phyloP scores from a whole-genome alignment of 2,113 vertebrate genomes.

The Ageneiosus marmoratus region DNA sequence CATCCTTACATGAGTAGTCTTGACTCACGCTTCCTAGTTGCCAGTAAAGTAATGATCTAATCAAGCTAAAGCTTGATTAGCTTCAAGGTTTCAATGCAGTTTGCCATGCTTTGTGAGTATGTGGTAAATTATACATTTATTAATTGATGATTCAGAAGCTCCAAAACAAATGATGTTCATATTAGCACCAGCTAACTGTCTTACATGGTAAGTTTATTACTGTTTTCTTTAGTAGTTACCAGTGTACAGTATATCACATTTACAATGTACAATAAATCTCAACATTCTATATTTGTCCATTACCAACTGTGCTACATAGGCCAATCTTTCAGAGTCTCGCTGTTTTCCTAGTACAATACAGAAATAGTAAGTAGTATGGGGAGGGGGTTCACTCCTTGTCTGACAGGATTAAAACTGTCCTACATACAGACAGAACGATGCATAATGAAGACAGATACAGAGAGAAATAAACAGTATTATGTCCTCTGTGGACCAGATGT shows the following conservation, averaged over 20 bases:
- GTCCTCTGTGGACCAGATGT: constrained; percentile 63
- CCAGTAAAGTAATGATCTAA: not conserved
- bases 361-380: not conserved
- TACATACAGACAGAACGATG: constrained; percentile 2
- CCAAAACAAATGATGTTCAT: not conserved
- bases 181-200: not conserved
- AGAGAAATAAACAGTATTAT: constrained; percentile 51
- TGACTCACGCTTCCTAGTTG: not conserved
- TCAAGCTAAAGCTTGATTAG: not conserved
- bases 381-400: not conserved
- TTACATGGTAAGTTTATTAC: not conserved
- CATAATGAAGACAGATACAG: constrained; percentile 1
- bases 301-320: not conserved
- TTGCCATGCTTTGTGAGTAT: not conserved
- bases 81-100: not conserved
- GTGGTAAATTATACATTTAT: too few relatives aligned
- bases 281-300: not conserved
- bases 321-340: not conserved
- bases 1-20: not conserved
- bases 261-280: not conserved
- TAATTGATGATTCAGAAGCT: too few relatives aligned
- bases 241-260: not conserved
- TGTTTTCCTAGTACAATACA: not conserved
- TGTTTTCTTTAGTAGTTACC: not conserved
- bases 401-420: not conserved